Conservation (phyloP, 2,113 vertebrate genomes). For the Vanacampus margaritifer region DNA sequence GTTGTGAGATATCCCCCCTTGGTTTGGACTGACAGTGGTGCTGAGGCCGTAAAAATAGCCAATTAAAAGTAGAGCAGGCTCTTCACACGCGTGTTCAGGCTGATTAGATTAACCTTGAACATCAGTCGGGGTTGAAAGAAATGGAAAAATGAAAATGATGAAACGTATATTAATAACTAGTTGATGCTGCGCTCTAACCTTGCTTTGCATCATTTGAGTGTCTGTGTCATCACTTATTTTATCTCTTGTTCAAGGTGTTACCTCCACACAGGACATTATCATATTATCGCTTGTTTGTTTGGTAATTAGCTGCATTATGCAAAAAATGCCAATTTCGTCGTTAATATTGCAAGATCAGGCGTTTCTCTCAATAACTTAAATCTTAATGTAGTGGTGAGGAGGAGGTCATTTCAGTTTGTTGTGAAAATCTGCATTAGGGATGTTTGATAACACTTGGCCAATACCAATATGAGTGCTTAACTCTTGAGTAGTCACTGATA, state of each 20-base stretch:
- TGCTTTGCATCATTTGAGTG: conserved; percentile 4
- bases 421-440: no score
- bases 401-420: no score
- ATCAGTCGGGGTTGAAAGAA: conserved; percentile 71
- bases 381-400: no score
- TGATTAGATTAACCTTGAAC: conserved; percentile 83
- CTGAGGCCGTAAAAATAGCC: conserved; percentile 82
- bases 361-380: not conserved
- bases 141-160: conserved; percentile 67
- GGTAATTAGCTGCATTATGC: not conserved
- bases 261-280: not conserved
- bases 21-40: conserved; percentile 80
- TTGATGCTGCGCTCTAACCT: conserved; percentile 32
- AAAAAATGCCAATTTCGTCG: not conserved
- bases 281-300: not conserved
- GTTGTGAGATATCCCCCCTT: conserved; percentile 74
- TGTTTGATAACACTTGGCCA: no score
- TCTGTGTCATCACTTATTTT: conserved; percentile 3
- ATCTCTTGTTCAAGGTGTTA: conserved; percentile 7
- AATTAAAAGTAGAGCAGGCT: conserved; percentile 80
- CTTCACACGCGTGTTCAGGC: conserved; percentile 75
- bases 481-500: no score
- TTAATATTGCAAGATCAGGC: not conserved
- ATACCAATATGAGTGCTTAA: no score
- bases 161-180: conserved; percentile 70